Evolutionary conservation across 2,888 invertebrate genomes (phyloP).

Genomic region (Dendrolimus pini): DNA sequence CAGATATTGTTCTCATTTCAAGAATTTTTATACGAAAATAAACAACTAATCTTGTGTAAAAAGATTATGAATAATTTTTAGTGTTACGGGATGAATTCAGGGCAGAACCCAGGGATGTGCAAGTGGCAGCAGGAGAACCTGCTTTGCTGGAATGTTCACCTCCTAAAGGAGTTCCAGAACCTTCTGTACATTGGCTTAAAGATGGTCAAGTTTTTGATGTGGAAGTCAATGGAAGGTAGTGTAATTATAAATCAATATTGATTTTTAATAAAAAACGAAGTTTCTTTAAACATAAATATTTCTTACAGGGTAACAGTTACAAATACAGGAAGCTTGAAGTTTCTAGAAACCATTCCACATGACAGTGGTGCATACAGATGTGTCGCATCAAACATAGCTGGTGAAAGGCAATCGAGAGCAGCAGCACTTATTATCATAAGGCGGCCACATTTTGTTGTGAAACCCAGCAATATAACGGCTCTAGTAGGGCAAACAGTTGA

Average conservation of each 20-base stretch:
- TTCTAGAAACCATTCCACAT: slow-evolving; percentile 89
- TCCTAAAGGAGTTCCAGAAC: slow-evolving; percentile 96
- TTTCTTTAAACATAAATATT: background rate
- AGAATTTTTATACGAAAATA: background rate
- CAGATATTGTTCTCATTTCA: background rate
- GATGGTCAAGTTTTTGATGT: slow-evolving; percentile 79
- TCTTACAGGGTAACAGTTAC: slow-evolving; percentile 83
- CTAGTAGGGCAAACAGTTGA: slow-evolving; percentile 89
- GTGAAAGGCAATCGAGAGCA: slow-evolving; percentile 87
- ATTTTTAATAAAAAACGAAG: background rate
- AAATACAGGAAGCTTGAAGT: slow-evolving; percentile 93
- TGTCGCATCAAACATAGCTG: slow-evolving; percentile 94
- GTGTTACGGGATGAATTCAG: slow-evolving; percentile 97
- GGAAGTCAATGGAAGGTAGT: slow-evolving; percentile 79
- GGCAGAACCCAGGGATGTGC: slow-evolving; percentile 90
- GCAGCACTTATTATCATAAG: slow-evolving; percentile 90
- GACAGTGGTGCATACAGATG: slow-evolving; percentile 96
- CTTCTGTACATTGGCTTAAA: slow-evolving; percentile 94
- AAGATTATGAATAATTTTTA: slow-evolving; percentile 49
- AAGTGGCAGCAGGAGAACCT: slow-evolving; percentile 95
- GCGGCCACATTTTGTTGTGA: slow-evolving; percentile 91
- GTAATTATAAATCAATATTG: background rate
- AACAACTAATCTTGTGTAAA: background rate
- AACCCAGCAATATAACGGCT: slow-evolving; percentile 90
- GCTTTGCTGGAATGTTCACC: slow-evolving; percentile 95